Evolutionary conservation across 2,888 invertebrate genomes (phyloP).

Genomic region (Mesorhabditis spiculigera): DNA sequence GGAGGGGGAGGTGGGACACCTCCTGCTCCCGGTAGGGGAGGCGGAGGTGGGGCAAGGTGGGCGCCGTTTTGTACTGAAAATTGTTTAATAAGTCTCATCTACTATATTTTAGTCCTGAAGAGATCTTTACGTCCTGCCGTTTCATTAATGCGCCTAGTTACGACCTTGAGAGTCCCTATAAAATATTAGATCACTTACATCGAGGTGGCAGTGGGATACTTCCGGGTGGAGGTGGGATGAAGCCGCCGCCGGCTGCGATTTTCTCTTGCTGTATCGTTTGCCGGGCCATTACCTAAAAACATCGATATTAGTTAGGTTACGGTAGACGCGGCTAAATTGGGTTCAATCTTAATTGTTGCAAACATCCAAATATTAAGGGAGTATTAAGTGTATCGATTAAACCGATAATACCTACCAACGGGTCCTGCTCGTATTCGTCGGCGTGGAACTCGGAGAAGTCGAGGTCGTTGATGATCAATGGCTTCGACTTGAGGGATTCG

Average conservation of each 20-base stretch:
- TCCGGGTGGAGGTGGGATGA: slow-evolving; percentile 39
- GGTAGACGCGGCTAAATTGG: no score
- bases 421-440: slow-evolving; percentile 74
- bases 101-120: no score
- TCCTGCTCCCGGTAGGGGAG: slow-evolving; percentile 56
- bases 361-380: no score
- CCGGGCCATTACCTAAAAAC: slow-evolving; percentile 18
- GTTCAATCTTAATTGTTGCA: no score
- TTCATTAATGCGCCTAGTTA: no score
- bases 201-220: slow-evolving; percentile 39
- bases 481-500: slow-evolving; percentile 60
- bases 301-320: no score
- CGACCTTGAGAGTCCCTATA: no score
- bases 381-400: no score
- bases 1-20: slow-evolving; percentile 45
- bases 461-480: slow-evolving; percentile 79
- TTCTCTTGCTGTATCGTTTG: slow-evolving; percentile 23
- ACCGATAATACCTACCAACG: slow-evolving; percentile 17
- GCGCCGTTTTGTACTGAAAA: slow-evolving; percentile 30
- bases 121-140: not conserved
- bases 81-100: not conserved
- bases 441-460: slow-evolving; percentile 89
- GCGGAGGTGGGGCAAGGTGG: slow-evolving; percentile 25
- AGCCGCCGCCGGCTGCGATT: slow-evolving; percentile 26
- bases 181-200: no score